These are phyloP conservation scores for Drosophila borealis DNA, from an alignment of 2,888 invertebrate genomes.

Conservation along the genomic window DNA sequence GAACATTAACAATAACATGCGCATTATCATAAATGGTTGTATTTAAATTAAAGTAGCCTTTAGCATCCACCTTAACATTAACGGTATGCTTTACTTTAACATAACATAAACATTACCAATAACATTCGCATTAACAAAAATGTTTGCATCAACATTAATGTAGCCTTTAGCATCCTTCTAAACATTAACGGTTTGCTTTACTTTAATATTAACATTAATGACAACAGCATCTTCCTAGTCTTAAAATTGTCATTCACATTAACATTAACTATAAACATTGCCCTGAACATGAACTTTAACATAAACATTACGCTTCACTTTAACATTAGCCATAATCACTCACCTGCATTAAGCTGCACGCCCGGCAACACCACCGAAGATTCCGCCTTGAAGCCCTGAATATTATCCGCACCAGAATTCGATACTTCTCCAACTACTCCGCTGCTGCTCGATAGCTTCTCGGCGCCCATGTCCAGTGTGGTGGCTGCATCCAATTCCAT, in stretches of 20 bases:
- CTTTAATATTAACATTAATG: no score
- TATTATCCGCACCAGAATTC: slow-evolving; percentile 28
- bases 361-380: slow-evolving; percentile 71
- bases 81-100: no score
- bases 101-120: no score
- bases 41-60: no score
- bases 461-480: slow-evolving; percentile 63
- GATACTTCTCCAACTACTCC: slow-evolving; percentile 6
- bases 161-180: no score
- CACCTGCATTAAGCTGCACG: slow-evolving; percentile 72
- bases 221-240: no score
- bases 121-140: no score
- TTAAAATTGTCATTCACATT: no score
- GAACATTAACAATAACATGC: not conserved
- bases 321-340: slow-evolving; percentile 1
- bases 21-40: not conserved
- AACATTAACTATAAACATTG: no score
- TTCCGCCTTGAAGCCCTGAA: slow-evolving; percentile 59
- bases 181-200: no score
- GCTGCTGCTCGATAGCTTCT: slow-evolving; percentile 49
- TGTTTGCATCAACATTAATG: no score
- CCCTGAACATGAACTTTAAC: not conserved
- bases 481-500: slow-evolving; percentile 69
- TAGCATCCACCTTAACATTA: no score
- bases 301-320: not conserved